Conservation (phyloP, 2,888 invertebrate genomes). For the Gastracanthus pulcherrimus region DNA sequence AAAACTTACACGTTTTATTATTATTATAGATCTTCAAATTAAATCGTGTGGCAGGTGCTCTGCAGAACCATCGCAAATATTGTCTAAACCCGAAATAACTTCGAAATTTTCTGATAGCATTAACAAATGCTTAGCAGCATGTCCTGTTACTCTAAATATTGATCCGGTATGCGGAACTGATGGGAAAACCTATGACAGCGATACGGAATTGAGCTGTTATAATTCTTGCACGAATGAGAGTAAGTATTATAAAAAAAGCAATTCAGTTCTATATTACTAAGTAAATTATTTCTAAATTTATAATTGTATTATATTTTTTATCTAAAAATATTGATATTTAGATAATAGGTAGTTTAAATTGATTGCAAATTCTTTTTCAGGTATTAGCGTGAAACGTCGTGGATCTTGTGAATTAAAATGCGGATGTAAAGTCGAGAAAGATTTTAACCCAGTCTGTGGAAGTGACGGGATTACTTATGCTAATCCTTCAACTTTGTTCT, state of each 20-base stretch:
- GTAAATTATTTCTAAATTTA: too few species aligned
- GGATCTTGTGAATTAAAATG: not conserved
- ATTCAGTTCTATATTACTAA: too few species aligned
- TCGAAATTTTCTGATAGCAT: not conserved
- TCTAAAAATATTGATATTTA: too few species aligned
- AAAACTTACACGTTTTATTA: not conserved
- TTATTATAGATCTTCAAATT: not conserved
- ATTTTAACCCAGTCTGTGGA: slow-evolving; percentile 35
- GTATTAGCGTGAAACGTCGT: not conserved
- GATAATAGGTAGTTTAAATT: too few species aligned
- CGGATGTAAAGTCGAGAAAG: not conserved
- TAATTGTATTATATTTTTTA: too few species aligned
- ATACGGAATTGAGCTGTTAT: not conserved
- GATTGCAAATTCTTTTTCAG: too few species aligned
- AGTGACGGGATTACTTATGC: slow-evolving; percentile 32
- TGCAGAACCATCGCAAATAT: not conserved
- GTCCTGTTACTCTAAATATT: not conserved
- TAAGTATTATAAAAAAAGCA: too few species aligned
- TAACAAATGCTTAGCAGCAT: not conserved
- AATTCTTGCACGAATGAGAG: not conserved
- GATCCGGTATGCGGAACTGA: not conserved
- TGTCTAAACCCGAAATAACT: not conserved
- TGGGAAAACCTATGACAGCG: not conserved
- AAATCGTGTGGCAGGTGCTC: not conserved
- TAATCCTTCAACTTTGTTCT: slow-evolving; percentile 21